These are phyloP conservation scores for Petrolisthes cinctipes DNA, from an alignment of 2,888 invertebrate genomes.

Conservation along the genomic window DNA sequence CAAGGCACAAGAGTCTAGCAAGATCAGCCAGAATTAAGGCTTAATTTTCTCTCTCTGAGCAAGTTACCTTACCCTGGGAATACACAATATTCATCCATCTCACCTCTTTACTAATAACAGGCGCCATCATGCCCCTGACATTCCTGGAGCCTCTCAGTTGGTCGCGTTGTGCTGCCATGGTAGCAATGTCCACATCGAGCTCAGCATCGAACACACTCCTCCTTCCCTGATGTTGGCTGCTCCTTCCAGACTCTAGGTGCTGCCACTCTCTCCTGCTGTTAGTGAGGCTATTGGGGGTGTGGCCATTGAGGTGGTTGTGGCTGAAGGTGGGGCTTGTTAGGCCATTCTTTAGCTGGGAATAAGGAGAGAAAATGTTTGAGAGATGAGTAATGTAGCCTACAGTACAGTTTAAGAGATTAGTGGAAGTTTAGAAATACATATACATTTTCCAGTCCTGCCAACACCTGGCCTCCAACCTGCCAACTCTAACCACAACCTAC, in stretches of 20 bases:
- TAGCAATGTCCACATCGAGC: slow-evolving; percentile 55
- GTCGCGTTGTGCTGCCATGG: slow-evolving; percentile 63
- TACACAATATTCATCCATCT: background rate
- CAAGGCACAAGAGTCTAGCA: too few species aligned
- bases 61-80: background rate
- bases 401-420: too few species aligned
- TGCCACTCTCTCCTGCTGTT: background rate
- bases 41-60: background rate
- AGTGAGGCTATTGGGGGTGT: slow-evolving; percentile 27
- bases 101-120: slow-evolving; percentile 63
- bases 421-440: too few species aligned
- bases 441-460: too few species aligned
- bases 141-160: slow-evolving; percentile 56
- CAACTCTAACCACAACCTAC: too few species aligned
- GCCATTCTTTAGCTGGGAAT: slow-evolving; percentile 34
- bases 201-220: slow-evolving; percentile 58
- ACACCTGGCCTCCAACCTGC: too few species aligned
- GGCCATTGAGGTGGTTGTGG: slow-evolving; percentile 32
- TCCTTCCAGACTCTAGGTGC: background rate
- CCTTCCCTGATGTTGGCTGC: slow-evolving; percentile 7
- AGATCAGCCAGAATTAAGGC: background rate
- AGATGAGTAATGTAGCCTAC: too few species aligned
- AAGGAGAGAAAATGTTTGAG: too few species aligned
- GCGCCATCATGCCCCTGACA: slow-evolving; percentile 62
- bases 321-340: slow-evolving; percentile 4